Conservation (phyloP, 2,888 invertebrate species). For the Dasysyrphus albostriatus region DNA sequence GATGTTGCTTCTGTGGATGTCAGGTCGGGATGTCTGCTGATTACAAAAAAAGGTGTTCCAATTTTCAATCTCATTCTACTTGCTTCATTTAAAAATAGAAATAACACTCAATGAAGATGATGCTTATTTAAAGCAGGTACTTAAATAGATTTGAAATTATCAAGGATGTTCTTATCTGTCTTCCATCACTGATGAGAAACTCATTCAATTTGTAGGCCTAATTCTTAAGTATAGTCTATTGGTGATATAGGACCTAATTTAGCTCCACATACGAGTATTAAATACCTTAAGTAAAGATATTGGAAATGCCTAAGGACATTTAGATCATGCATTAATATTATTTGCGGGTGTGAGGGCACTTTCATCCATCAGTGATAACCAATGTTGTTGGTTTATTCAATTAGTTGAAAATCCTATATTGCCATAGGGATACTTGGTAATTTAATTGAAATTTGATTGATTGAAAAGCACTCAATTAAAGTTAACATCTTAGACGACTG, state of each 20-base stretch:
- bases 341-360: neutral
- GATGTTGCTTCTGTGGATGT: conserved; percentile 27
- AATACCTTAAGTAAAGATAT: neutral
- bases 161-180: conserved; percentile 6
- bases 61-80: conserved; percentile 44
- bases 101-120: neutral
- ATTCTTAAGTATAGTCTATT: neutral
- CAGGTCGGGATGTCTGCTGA: conserved; percentile 38
- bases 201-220: neutral
- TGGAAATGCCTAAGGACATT: neutral
- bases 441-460: neutral
- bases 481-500: too few relatives aligned
- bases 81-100: conserved; percentile 25
- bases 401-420: neutral
- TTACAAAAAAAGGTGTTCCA: conserved; percentile 51
- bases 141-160: conserved; percentile 27
- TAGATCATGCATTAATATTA: neutral
- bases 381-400: neutral
- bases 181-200: neutral
- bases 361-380: neutral
- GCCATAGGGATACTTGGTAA: too few relatives aligned
- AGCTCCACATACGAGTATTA: neutral
- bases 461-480: neutral
- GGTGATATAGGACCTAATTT: neutral
- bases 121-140: conserved; percentile 14